These are phyloP conservation scores for Standfussiana lucernea DNA, from an alignment of 2,888 invertebrate genomes.

Conservation along the genomic window DNA sequence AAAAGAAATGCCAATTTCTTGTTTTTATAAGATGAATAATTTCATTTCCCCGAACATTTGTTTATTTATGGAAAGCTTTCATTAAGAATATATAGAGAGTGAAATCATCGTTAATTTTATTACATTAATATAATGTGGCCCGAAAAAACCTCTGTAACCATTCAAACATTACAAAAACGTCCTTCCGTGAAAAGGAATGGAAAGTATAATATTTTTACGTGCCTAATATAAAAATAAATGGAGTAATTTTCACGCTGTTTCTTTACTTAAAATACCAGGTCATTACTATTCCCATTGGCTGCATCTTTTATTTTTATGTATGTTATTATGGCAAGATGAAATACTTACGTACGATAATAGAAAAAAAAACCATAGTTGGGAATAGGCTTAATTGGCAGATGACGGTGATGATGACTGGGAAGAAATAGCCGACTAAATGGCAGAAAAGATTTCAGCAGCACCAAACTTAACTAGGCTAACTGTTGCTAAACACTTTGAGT, in stretches of 20 bases:
- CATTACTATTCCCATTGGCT: slow-evolving; percentile 24
- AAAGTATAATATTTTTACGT: slow-evolving; percentile 46
- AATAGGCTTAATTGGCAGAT: no score
- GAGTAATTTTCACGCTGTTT: slow-evolving; percentile 39
- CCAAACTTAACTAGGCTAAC: background rate
- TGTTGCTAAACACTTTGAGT: no score
- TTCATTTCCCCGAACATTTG: background rate
- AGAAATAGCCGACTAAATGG: background rate
- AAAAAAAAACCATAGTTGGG: no score
- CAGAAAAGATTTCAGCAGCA: background rate
- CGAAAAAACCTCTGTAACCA: slow-evolving; percentile 28
- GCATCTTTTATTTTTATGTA: slow-evolving; percentile 34
- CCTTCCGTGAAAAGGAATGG: slow-evolving; percentile 30
- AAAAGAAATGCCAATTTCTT: no score
- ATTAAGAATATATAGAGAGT: slow-evolving; percentile 10
- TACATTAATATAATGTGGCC: slow-evolving; percentile 6
- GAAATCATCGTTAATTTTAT: slow-evolving; percentile 47
- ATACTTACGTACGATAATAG: no score
- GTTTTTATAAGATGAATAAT: background rate
- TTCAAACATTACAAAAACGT: slow-evolving; percentile 42
- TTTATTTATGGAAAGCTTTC: background rate
- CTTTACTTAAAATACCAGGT: slow-evolving; percentile 15
- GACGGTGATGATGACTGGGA: background rate
- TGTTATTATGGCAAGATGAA: background rate
- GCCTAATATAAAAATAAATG: slow-evolving; percentile 50